Conservation (phyloP, 1,140 invertebrate genomes). For the Cecropterus lyciades region DNA sequence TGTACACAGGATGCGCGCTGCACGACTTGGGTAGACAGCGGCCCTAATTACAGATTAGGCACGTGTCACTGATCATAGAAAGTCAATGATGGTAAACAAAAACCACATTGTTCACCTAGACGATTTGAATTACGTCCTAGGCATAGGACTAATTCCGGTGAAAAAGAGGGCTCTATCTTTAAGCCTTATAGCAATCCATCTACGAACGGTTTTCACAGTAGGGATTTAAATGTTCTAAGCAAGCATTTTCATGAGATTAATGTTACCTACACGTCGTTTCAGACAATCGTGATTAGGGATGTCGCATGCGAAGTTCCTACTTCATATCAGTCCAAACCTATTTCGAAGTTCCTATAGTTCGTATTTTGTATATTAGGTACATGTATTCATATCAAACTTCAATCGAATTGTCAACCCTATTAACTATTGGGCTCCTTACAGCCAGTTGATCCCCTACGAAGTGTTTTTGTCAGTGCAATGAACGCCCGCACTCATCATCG, state of each 20-base stretch:
- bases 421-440: no score
- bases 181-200: background rate
- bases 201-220: background rate
- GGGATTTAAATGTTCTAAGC: no score
- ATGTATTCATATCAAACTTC: no score
- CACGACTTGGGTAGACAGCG: conserved; percentile 1
- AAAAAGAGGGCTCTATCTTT: background rate
- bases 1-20: background rate
- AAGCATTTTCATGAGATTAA: no score
- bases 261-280: no score
- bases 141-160: background rate
- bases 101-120: background rate
- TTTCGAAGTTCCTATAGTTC: no score
- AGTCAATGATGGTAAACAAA: background rate
- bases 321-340: no score
- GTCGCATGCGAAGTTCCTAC: no score
- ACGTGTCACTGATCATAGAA: conserved; percentile 13
- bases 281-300: no score
- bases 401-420: background rate
- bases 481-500: background rate
- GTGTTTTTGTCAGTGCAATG: background rate
- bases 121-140: background rate
- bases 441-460: background rate
- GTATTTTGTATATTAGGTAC: no score
- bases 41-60: conserved; percentile 13